These are phyloP conservation scores for Anarhynchus alexandrinus DNA, from an alignment of 2,113 vertebrate genomes.

Conservation along the genomic window DNA sequence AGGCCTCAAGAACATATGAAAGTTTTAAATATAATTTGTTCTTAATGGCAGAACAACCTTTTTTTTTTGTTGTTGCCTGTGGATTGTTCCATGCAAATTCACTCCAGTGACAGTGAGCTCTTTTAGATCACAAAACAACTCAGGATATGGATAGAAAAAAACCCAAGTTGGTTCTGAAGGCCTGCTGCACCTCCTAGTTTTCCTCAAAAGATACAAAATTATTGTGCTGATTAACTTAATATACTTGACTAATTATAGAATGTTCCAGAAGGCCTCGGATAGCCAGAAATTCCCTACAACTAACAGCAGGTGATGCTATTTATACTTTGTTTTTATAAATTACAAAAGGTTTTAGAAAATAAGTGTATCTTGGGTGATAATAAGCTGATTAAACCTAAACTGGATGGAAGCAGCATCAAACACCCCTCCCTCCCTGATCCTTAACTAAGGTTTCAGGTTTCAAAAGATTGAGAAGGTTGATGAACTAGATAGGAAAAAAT, in stretches of 20 bases:
- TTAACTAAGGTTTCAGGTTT: background rate
- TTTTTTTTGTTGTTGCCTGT: background rate
- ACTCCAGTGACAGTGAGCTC: background rate
- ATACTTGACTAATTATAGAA: background rate
- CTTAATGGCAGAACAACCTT: background rate
- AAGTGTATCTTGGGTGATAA: background rate
- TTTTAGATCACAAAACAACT: background rate
- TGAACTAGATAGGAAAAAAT: background rate
- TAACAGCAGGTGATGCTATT: slow-evolving; percentile 21
- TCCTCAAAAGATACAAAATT: background rate
- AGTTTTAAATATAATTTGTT: background rate
- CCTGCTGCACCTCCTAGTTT: background rate
- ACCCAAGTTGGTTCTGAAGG: background rate
- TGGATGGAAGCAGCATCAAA: background rate
- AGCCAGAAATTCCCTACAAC: background rate
- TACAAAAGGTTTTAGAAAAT: background rate
- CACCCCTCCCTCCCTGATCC: background rate
- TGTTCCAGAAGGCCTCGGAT: background rate
- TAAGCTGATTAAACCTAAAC: background rate
- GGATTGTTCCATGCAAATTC: background rate
- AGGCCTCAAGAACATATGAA: background rate
- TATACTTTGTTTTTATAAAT: background rate
- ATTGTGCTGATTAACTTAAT: background rate
- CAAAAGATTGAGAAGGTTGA: background rate
- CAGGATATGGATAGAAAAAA: background rate